Conservation (phyloP, 2,797 vertebrate species). For the Malacoctenus gilli region DNA sequence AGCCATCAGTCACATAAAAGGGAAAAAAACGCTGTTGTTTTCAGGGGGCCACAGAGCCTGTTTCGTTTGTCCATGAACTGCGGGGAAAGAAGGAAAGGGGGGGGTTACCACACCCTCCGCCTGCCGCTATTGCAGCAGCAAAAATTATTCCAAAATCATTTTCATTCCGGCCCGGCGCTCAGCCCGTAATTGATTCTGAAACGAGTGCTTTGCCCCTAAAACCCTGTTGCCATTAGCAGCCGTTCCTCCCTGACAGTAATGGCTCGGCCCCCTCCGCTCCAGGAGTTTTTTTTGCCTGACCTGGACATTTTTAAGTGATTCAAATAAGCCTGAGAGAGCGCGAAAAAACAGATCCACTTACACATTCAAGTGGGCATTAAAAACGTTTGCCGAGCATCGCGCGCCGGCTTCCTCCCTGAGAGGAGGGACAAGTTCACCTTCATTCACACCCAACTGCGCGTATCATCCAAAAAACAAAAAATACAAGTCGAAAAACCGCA, state of each 20-base stretch:
- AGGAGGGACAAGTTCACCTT: constrained; percentile 46
- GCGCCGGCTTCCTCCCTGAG: constrained; percentile 48
- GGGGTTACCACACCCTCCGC: constrained; percentile 24
- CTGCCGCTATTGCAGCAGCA: constrained; percentile 61
- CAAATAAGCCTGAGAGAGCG: constrained; percentile 56
- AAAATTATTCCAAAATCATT: constrained; percentile 71
- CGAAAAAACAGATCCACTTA: constrained; percentile 54
- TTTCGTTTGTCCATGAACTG: constrained; percentile 62
- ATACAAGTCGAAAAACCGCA: constrained; percentile 31
- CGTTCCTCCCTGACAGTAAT: constrained; percentile 72
- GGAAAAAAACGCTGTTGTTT: constrained; percentile 59
- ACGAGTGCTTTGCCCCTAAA: constrained; percentile 54
- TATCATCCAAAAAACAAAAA: constrained; percentile 39
- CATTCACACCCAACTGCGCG: constrained; percentile 50
- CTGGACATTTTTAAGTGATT: constrained; percentile 70
- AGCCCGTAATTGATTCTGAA: constrained; percentile 73
- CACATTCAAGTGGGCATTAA: constrained; percentile 58
- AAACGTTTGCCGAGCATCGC: constrained; percentile 52
- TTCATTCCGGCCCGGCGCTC: constrained; percentile 59
- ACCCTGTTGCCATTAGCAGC: constrained; percentile 57
- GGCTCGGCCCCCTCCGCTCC: constrained; percentile 62
- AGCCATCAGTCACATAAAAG: constrained; percentile 66
- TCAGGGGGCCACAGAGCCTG: constrained; percentile 52
- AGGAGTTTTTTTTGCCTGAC: constrained; percentile 59
- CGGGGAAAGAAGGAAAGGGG: constrained; percentile 39